Evolutionary conservation across 2,888 invertebrate genomes (phyloP).

Genomic region (Theodoxus fluviatilis): DNA sequence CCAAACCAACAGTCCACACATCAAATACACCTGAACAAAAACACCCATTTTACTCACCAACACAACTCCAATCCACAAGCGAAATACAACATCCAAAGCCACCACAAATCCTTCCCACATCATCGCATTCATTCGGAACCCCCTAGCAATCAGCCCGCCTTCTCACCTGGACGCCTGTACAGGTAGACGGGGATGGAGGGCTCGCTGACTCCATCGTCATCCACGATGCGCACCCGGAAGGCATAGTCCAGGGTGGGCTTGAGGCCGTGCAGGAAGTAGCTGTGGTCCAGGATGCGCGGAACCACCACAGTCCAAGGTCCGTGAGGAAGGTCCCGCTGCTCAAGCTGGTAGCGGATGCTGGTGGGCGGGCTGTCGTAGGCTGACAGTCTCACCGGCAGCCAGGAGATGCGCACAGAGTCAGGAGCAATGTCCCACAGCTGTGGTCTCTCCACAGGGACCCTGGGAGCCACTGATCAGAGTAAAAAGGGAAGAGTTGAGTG

Average conservation of each 20-base stretch:
- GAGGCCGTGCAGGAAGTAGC: conserved; percentile 66
- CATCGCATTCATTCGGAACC: no score
- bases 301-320: conserved; percentile 46
- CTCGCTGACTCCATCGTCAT: conserved; percentile 90
- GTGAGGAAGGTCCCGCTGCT: conserved; percentile 45
- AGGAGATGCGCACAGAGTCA: conserved; percentile 54
- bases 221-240: conserved; percentile 92
- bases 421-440: conserved; percentile 50
- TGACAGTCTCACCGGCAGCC: conserved; percentile 47
- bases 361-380: conserved; percentile 11
- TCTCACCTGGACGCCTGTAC: conserved; percentile 50
- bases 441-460: conserved; percentile 51
- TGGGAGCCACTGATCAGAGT: conserved; percentile 41
- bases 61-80: no score
- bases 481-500: no score
- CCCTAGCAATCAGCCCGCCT: neutral
- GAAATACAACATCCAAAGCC: no score
- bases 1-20: no score
- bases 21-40: no score
- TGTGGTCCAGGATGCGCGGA: conserved; percentile 41
- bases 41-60: no score
- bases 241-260: conserved; percentile 94
- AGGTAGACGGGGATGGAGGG: conserved; percentile 84
- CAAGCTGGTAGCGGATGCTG: conserved; percentile 29
- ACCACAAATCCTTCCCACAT: no score